A percentile compares a stretch with the other conserved stretches of the same genome.
These are phyloP conservation scores for Zapus hudsonius DNA, from an alignment of 2,113 vertebrate genomes.

Conservation along the genomic window DNA sequence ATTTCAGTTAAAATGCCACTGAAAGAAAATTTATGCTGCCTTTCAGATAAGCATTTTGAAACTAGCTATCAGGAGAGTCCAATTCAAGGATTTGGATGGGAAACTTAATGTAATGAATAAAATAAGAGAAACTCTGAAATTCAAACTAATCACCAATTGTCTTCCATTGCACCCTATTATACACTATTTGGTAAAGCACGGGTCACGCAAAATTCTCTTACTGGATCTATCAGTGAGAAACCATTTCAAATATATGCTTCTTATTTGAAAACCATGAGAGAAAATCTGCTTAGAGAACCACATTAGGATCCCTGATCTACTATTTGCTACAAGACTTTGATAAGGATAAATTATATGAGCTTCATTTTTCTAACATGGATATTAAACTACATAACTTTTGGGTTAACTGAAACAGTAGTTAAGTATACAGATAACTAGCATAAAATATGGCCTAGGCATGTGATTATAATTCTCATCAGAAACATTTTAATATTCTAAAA, in stretches of 20 bases:
- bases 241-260: background rate
- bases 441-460: background rate
- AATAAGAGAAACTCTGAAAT: background rate
- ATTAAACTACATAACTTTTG: background rate
- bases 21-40: background rate
- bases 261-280: background rate
- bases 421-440: background rate
- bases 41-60: background rate
- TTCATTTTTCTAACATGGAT: background rate
- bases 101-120: slow-evolving; percentile 21
- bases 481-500: background rate
- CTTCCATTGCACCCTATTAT: background rate
- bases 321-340: background rate
- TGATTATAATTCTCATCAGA: background rate
- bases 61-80: background rate
- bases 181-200: background rate
- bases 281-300: background rate
- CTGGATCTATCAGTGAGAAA: background rate
- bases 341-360: background rate
- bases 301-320: background rate
- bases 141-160: background rate
- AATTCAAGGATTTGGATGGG: background rate
- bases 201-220: background rate
- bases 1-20: slow-evolving; percentile 35
- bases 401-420: background rate